Base-by-base conservation (phyloP, 2,888 invertebrate genomes). In the Apeira syringaria region DNA sequence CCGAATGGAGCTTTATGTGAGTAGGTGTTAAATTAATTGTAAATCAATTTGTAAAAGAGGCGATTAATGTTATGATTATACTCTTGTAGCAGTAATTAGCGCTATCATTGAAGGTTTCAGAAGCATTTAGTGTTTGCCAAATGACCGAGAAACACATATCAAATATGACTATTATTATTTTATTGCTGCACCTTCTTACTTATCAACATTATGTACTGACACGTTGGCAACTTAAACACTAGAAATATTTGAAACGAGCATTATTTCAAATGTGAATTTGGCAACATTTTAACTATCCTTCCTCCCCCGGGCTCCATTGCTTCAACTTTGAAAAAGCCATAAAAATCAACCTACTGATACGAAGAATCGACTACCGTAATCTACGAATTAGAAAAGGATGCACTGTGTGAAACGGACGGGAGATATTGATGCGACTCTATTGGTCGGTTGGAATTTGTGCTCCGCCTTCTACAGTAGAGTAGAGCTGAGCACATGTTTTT, bases 281-380 rank as follows among this genome's bases (percentile, higher is more conserved):
- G 64, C 68, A 61, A 65, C 68, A 70, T 71, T 70, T 60, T 64
- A 69, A 68, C 64, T 59, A 54, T 59, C 61, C 58, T 68, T 68
- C 67, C 71, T 72, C 59, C 62, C 64, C 42, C 33, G 56, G 52
- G 61, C 53, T 60, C 47, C 38, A 55, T 52, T 31, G 47, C 61
- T 60, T 58, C 56, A 64, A 76, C 78, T 76, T 77, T 79, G 66
- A 70, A 76, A 79, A 61, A 59, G 67, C 74, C 63, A 78, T 79
- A 80, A 84, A 82, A 81, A 79, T 73, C 74, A 76, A 74, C 71
- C 70, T 68, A 61, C 67, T 67, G 70, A 74, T 75, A 80, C 80
- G 80, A 83, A 80, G 70, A 77, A 82, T 81, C 78, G 79, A 77
- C 74, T 78, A 68, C 66, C 61, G 72, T 74, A 74, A 71, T 72